Conservation (phyloP, 2,113 vertebrate genomes). For the Festucalex cinctus region DNA sequence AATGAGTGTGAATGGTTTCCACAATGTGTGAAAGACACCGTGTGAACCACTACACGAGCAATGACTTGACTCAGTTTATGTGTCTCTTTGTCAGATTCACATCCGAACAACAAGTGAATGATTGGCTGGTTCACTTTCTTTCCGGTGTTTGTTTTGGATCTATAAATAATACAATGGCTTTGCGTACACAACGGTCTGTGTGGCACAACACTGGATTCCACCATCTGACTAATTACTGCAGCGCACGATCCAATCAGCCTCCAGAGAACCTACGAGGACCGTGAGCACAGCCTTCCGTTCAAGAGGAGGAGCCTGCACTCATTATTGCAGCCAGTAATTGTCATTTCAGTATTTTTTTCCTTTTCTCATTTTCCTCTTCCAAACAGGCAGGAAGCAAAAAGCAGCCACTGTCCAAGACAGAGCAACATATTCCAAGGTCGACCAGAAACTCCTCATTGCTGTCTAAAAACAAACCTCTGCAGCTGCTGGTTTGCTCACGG, state of each 20-base stretch:
- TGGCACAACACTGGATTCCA: conserved; percentile 49
- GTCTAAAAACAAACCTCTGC: conserved; percentile 92
- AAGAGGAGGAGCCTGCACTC: conserved; percentile 81
- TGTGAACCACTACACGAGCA: not conserved
- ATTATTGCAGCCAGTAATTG: conserved; percentile 82
- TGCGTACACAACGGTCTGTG: conserved; percentile 24
- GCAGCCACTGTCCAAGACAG: conserved; percentile 70
- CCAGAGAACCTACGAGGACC: conserved; percentile 35
- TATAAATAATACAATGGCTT: conserved; percentile 32
- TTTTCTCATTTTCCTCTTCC: conserved; percentile 93
- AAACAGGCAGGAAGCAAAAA: conserved; percentile 96
- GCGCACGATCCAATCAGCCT: conserved; percentile 15
- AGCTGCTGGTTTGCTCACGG: conserved; percentile 91
- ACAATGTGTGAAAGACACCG: not conserved
- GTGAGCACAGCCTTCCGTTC: conserved; percentile 41
- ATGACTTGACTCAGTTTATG: not conserved
- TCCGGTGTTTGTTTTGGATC: conserved; percentile 27
- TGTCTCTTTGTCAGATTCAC: not conserved
- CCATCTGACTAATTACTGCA: conserved; percentile 60
- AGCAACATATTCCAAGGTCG: conserved; percentile 11
- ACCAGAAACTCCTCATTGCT: conserved; percentile 63
- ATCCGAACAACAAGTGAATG: not conserved
- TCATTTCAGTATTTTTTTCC: conserved; percentile 91
- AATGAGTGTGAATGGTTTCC: not conserved
- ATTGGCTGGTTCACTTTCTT: not conserved